phyloP scores from a whole-genome alignment of 2,113 vertebrate species.

The Brachyhypopomus occidentalis region DNA sequence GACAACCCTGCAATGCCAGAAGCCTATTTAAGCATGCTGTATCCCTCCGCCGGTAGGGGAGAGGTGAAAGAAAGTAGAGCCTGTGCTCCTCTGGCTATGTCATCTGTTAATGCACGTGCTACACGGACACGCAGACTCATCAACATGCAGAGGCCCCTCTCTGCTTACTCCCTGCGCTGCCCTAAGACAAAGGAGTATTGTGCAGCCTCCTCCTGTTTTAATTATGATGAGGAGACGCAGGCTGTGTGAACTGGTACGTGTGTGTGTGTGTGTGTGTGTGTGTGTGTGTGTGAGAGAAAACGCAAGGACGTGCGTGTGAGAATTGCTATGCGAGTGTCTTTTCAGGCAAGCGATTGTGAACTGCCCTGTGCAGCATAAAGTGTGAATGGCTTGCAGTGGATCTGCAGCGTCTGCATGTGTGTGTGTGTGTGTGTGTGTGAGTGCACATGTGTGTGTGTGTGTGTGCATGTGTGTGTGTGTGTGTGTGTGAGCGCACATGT shows the following conservation, averaged over 20 bases:
- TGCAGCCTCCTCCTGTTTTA: slow-evolving; percentile 76
- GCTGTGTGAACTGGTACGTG: slow-evolving; percentile 49
- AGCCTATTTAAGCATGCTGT: slow-evolving; percentile 56
- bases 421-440: neutral
- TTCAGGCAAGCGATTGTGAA: slow-evolving; percentile 7
- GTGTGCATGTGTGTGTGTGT: neutral
- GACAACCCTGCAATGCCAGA: slow-evolving; percentile 63
- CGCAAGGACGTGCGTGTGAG: slow-evolving; percentile 15
- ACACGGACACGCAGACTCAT: slow-evolving; percentile 72
- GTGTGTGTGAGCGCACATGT: slow-evolving; percentile 34
- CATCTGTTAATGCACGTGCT: slow-evolving; percentile 72
- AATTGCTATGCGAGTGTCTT: slow-evolving; percentile 12
- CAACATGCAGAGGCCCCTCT: slow-evolving; percentile 72
- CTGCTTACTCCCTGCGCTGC: slow-evolving; percentile 60
- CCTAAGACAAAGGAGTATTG: slow-evolving; percentile 79
- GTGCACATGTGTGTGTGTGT: neutral
- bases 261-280: slow-evolving; percentile 22
- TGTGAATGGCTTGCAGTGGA: neutral
- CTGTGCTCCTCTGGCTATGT: slow-evolving; percentile 68
- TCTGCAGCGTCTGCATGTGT: slow-evolving; percentile 7
- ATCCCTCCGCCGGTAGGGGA: slow-evolving; percentile 72
- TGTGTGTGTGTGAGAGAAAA: no score
- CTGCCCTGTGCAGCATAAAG: neutral
- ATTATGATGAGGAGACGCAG: slow-evolving; percentile 69
- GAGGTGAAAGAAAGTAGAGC: slow-evolving; percentile 69